phyloP scores from a whole-genome alignment of 2,888 invertebrate species.

The Chrysolina oricalcia region DNA sequence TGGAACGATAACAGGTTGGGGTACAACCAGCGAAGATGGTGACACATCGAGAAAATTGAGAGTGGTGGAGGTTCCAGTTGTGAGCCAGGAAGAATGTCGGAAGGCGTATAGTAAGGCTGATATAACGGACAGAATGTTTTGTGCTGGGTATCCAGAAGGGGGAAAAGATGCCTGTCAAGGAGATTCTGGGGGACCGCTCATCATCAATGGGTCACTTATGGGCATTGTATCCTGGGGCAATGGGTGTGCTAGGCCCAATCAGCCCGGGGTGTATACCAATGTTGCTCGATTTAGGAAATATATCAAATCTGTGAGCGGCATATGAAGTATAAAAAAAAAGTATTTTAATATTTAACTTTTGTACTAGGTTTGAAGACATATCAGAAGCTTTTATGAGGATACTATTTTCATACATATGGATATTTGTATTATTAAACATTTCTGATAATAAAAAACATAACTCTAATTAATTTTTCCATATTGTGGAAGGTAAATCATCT shows the following conservation, averaged over 20 bases:
- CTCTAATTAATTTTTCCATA: no score
- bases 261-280: slow-evolving; percentile 62
- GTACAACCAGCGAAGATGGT: slow-evolving; percentile 44
- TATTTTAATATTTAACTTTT: no score
- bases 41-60: slow-evolving; percentile 36
- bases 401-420: no score
- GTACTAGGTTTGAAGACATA: no score
- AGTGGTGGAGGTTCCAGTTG: slow-evolving; percentile 50
- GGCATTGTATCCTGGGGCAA: slow-evolving; percentile 63
- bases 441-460: no score
- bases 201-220: slow-evolving; percentile 53
- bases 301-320: slow-evolving; percentile 49
- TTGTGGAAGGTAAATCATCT: no score
- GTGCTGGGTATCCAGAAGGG: slow-evolving; percentile 75
- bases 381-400: no score
- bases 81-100: slow-evolving; percentile 44
- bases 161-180: slow-evolving; percentile 70
- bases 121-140: slow-evolving; percentile 76
- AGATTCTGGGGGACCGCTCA: slow-evolving; percentile 64
- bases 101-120: slow-evolving; percentile 7
- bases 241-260: slow-evolving; percentile 58
- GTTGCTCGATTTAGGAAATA: slow-evolving; percentile 55
- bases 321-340: slow-evolving; percentile 37
- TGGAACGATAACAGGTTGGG: slow-evolving; percentile 56
- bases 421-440: no score